Conservation (phyloP, 1,140 invertebrate genomes). For the Eueides isabella region DNA sequence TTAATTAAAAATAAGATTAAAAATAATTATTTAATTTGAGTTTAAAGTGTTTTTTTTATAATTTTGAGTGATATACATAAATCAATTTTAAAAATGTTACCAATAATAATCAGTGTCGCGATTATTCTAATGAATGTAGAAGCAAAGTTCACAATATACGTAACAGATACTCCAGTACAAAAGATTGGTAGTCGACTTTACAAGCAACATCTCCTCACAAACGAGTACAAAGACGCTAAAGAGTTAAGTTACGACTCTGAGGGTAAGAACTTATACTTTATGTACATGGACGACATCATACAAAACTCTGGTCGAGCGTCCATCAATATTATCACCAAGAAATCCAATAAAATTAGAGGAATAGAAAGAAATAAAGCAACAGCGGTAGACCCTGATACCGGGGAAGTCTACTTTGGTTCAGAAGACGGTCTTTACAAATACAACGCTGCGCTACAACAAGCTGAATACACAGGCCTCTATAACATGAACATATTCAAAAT, state of each 20-base stretch:
- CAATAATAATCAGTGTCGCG: slow-evolving; percentile 17
- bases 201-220: slow-evolving; percentile 62
- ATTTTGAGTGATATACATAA: neutral
- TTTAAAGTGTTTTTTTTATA: neutral
- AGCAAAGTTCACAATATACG: slow-evolving; percentile 54
- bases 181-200: slow-evolving; percentile 64
- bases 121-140: slow-evolving; percentile 33
- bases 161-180: slow-evolving; percentile 62
- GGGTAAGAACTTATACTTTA: slow-evolving; percentile 69
- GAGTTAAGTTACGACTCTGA: slow-evolving; percentile 70
- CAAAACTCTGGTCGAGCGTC: slow-evolving; percentile 70
- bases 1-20: neutral
- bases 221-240: slow-evolving; percentile 57
- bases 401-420: slow-evolving; percentile 73
- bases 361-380: slow-evolving; percentile 70
- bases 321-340: slow-evolving; percentile 67
- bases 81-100: slow-evolving; percentile 25
- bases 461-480: slow-evolving; percentile 62
- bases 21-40: neutral
- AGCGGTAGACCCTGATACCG: slow-evolving; percentile 62
- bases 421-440: slow-evolving; percentile 73
- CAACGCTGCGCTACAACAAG: slow-evolving; percentile 58
- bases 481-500: slow-evolving; percentile 72
- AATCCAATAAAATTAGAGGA: slow-evolving; percentile 60
- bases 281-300: slow-evolving; percentile 72